phyloP scores from a whole-genome alignment of 2,888 invertebrate genomes.

The Clitarchus hookeri region DNA sequence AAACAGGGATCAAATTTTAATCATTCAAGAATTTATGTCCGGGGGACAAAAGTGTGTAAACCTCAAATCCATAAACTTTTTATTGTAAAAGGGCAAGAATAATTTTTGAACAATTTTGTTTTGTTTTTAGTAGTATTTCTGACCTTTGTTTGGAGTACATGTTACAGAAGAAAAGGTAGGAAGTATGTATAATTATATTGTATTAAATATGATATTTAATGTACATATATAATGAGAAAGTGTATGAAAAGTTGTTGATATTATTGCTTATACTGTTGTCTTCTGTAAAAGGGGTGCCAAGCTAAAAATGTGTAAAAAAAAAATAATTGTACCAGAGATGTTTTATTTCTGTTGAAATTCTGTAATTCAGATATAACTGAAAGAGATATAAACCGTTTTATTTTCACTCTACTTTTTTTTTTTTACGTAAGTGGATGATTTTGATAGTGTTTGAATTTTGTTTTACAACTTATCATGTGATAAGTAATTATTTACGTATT shows the following conservation, averaged over 20 bases:
- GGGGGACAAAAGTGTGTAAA: not conserved
- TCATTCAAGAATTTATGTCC: not conserved
- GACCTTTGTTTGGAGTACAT: not conserved
- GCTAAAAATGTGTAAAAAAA: not conserved
- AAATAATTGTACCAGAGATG: constrained; percentile 1
- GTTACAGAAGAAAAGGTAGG: not conserved
- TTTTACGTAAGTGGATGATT: too few relatives aligned
- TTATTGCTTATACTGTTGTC: constrained; percentile 14
- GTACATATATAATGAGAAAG: constrained; percentile 3
- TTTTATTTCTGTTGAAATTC: constrained; percentile 14
- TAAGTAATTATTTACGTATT: too few relatives aligned
- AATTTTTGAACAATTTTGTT: not conserved
- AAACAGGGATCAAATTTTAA: constrained; percentile 33
- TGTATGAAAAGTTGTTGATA: constrained; percentile 1
- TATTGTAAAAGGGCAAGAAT: not conserved
- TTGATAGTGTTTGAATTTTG: too few relatives aligned
- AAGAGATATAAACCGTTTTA: not conserved
- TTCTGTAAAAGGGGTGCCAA: not conserved
- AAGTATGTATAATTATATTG: constrained; percentile 14
- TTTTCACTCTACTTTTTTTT: not conserved
- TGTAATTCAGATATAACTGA: not conserved
- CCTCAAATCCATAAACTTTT: not conserved
- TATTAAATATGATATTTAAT: constrained; percentile 14
- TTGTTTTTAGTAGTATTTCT: not conserved
- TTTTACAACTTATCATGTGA: too few relatives aligned